These are phyloP conservation scores for Eremophila alpestris DNA, from an alignment of 2,797 vertebrate species.

Conservation along the genomic window DNA sequence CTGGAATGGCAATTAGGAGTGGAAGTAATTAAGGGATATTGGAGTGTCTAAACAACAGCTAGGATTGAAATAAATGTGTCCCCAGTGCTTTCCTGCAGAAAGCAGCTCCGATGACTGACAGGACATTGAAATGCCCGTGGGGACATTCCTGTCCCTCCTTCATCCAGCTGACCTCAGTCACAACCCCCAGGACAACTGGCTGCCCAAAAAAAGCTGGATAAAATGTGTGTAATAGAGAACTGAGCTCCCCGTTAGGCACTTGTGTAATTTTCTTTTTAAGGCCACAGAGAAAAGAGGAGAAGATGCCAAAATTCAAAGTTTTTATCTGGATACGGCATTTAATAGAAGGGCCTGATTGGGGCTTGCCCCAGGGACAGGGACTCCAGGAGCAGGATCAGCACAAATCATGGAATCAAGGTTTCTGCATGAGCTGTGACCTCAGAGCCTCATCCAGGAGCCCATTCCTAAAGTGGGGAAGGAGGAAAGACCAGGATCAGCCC, in stretches of 20 bases:
- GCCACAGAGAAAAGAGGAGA: not conserved
- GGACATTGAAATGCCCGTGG: accelerated
- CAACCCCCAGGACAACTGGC: not conserved
- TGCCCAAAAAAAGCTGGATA: not conserved
- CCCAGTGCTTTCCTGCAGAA: not conserved
- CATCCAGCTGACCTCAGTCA: not conserved
- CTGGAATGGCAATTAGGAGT: not conserved
- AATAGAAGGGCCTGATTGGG: not conserved
- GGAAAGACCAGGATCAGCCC: not conserved
- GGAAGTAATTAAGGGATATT: not conserved
- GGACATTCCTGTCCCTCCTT: not conserved
- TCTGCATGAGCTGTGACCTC: not conserved
- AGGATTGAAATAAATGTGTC: not conserved
- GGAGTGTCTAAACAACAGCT: not conserved
- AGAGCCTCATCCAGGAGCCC: not conserved
- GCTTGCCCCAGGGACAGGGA: not conserved
- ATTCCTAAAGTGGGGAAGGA: not conserved
- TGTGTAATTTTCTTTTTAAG: not conserved
- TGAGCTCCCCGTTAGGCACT: not conserved
- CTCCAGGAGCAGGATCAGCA: not conserved
- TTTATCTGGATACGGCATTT: conserved; percentile 35
- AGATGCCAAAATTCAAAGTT: not conserved
- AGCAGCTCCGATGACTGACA: not conserved
- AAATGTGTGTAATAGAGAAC: not conserved
- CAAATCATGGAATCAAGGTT: not conserved